Percentiles rank a stretch among this genome's conserved stretches.
Conservation (phyloP, 2,113 vertebrate genomes). For the Pantherophis guttatus region DNA sequence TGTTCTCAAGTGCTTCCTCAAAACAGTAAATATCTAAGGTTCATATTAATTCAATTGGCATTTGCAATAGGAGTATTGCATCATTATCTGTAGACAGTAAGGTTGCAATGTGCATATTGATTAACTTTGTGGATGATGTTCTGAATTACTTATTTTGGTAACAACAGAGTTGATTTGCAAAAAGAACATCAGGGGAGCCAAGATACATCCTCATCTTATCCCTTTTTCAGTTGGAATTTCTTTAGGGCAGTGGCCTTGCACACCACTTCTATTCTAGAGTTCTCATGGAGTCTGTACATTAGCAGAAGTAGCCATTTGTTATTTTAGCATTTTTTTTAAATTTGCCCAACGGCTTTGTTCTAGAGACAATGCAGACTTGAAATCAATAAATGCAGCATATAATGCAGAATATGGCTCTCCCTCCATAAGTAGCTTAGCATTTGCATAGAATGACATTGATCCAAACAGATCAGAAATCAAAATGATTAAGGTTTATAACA, state of each 20-base stretch:
- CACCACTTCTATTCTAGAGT: neutral
- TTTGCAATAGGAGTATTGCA: neutral
- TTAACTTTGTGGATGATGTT: neutral
- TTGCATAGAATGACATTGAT: neutral
- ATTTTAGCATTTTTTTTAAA: neutral
- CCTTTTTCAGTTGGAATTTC: neutral
- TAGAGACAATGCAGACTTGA: neutral
- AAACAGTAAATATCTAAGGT: neutral
- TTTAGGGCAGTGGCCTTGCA: neutral
- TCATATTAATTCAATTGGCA: neutral
- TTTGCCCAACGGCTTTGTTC: neutral
- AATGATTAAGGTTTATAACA: neutral
- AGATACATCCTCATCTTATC: neutral
- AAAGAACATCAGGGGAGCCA: neutral
- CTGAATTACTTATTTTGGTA: neutral
- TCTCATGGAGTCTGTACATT: neutral
- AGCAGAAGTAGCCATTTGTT: neutral
- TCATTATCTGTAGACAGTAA: neutral
- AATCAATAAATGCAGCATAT: neutral
- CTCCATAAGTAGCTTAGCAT: neutral
- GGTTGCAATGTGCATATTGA: neutral
- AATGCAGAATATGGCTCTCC: neutral
- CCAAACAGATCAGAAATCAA: neutral
- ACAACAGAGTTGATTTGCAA: neutral
- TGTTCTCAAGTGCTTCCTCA: neutral